Base-by-base conservation (phyloP, 2,797 vertebrate genomes). In the Helicolenus hilgendorfi region DNA sequence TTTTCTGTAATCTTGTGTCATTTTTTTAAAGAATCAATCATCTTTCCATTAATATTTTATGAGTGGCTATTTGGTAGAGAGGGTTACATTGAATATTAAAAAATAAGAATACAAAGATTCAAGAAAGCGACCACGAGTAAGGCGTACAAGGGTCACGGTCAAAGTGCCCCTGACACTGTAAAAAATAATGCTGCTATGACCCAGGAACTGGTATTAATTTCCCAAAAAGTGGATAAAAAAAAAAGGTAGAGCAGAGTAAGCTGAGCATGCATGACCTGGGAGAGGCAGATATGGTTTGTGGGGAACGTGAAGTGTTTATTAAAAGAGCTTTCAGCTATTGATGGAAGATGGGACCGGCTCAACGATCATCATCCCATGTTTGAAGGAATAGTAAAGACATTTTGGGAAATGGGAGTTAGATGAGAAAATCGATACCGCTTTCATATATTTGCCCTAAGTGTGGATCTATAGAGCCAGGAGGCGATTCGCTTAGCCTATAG, bases 151-250 rank as follows among this genome's bases (percentile, higher is more conserved):
- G 62, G 63, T 69, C 22, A 41, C 3, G 35, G 60, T 72, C 71
- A 77, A 29, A 87, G n/a, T 31, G 67, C 69, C 18, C 14, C 45
- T 14, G 24, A 75, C 67, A 79, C 38, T 75, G 41, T 49, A 36
- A 22, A 22, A 74, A n/a, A 53, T 69, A 68, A 65, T 53, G 58
- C 22, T 22, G 59, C 53, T 10, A 14, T 77, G 73, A 72, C 68
- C 63, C 69, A 11, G 26, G 56, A 68, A 36, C 65, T 36, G 13
- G 81, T 41, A 71, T 68, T 81, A 65, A 84, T 73, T 33, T 77
- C 72, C 35, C 24, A 33, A 82, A 38, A 58, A 41, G 35, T 33
- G 33, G 26, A 26, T 18, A 22, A 24, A 77, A 55, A 68, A 29
- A 68, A 45, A 45, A 18, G 41, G 35, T 59, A 63, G 20, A 55